phyloP scores from a whole-genome alignment of 2,888 invertebrate species.

The Machimus rusticus region DNA sequence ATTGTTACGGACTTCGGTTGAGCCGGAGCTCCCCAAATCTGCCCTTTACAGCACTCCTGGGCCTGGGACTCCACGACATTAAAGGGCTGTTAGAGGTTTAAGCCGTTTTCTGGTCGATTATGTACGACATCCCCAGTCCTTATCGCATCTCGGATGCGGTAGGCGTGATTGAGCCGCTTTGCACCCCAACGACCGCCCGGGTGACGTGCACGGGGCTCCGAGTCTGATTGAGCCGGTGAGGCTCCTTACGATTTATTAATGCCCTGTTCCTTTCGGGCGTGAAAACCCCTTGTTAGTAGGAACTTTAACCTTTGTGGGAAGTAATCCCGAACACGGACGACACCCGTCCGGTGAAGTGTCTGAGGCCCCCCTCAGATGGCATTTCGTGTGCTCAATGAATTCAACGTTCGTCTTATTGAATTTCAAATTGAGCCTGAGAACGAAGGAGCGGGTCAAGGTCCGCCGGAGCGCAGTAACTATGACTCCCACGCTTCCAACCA shows the following conservation, averaged over 20 bases:
- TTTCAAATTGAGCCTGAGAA: not conserved
- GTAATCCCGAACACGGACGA: not conserved
- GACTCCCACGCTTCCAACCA: not conserved
- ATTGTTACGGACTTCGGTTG: not conserved
- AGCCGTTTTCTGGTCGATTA: conserved; percentile 27
- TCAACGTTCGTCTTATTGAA: not conserved
- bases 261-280: not conserved
- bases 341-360: not conserved
- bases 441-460: conserved; percentile 5
- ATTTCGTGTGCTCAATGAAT: not conserved
- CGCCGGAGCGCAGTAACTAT: not conserved
- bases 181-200: not conserved
- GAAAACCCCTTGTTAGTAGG: not conserved
- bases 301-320: not conserved
- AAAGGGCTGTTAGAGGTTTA: conserved; percentile 26
- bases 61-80: not conserved
- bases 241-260: conserved; percentile 8
- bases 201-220: not conserved
- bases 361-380: not conserved
- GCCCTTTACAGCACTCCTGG: conserved; percentile 32
- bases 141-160: not conserved
- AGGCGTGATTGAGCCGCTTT: not conserved
- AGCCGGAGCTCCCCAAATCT: not conserved
- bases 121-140: conserved; percentile 21
- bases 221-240: not conserved